Conservation (phyloP, 2,888 invertebrate genomes). For the Microchrysa polita region DNA sequence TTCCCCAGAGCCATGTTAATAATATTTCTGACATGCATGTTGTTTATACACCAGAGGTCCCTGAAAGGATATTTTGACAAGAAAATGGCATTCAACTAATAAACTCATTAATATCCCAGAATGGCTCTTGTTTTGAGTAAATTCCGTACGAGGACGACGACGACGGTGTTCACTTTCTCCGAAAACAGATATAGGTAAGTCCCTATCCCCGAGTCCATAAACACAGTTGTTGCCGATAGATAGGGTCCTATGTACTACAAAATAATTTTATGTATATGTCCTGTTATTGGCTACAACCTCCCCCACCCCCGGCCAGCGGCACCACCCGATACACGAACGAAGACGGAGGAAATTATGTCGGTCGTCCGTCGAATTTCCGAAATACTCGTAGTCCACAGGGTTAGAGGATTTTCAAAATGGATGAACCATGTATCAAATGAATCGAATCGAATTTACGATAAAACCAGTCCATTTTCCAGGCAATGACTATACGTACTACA, state of each 20-base stretch:
- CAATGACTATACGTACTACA: background rate
- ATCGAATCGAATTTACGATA: conserved; percentile 28
- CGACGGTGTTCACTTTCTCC: conserved; percentile 3
- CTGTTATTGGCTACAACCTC: too few relatives aligned
- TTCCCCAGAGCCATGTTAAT: conserved; percentile 15
- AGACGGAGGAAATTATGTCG: too few relatives aligned
- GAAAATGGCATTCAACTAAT: conserved; percentile 42
- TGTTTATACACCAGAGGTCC: conserved; percentile 11
- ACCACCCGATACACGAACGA: too few relatives aligned
- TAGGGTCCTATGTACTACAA: too few relatives aligned
- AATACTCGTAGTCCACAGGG: too few relatives aligned
- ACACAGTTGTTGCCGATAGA: background rate
- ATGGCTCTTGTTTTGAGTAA: conserved; percentile 21
- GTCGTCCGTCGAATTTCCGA: too few relatives aligned
- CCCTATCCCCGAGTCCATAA: too few relatives aligned
- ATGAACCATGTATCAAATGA: conserved; percentile 22
- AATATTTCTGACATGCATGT: conserved; percentile 26
- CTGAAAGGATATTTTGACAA: conserved; percentile 36
- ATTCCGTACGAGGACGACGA: background rate
- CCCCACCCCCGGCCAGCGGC: too few relatives aligned
- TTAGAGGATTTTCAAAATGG: background rate
- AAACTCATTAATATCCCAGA: conserved; percentile 37
- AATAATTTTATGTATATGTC: too few relatives aligned
- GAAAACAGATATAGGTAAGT: background rate
- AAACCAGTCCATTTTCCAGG: conserved; percentile 7